Evolutionary conservation across 2,113 vertebrate species (phyloP).

Genomic region (Plecturocebus donacophilus): DNA sequence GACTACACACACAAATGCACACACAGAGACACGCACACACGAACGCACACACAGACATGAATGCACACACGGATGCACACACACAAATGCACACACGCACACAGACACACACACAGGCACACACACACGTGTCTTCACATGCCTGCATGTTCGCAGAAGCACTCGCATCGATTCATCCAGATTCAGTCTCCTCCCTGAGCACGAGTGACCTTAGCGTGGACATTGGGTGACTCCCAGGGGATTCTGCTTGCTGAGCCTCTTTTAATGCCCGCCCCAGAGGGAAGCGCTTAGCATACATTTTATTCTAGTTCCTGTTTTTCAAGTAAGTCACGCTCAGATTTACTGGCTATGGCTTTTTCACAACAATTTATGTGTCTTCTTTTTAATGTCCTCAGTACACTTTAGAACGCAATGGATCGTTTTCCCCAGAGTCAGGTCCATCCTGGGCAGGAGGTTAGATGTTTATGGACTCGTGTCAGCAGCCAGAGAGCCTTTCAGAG

Average conservation of each 20-base stretch:
- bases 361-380: background rate
- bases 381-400: background rate
- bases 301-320: background rate
- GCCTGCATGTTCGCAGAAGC: too few relatives aligned
- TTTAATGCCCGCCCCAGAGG: background rate
- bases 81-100: too few relatives aligned
- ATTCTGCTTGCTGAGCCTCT: background rate
- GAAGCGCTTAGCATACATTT: background rate
- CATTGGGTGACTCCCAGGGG: too few relatives aligned
- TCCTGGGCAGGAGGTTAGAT: background rate
- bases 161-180: background rate
- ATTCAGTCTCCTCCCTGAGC: background rate
- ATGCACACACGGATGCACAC: too few relatives aligned
- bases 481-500: rapidly evolving
- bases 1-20: background rate
- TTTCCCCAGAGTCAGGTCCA: background rate
- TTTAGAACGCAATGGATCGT: rapidly evolving
- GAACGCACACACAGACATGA: too few relatives aligned
- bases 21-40: too few relatives aligned
- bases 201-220: background rate
- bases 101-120: too few relatives aligned
- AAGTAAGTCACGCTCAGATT: background rate
- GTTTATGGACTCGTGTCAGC: rapidly evolving
- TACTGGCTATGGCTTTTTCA: background rate
- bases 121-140: too few relatives aligned